Percentiles rank a stretch among this genome's conserved stretches.
These are phyloP conservation scores for Megalops cyprinoides DNA, from an alignment of 2,797 vertebrate species.

Conservation along the genomic window DNA sequence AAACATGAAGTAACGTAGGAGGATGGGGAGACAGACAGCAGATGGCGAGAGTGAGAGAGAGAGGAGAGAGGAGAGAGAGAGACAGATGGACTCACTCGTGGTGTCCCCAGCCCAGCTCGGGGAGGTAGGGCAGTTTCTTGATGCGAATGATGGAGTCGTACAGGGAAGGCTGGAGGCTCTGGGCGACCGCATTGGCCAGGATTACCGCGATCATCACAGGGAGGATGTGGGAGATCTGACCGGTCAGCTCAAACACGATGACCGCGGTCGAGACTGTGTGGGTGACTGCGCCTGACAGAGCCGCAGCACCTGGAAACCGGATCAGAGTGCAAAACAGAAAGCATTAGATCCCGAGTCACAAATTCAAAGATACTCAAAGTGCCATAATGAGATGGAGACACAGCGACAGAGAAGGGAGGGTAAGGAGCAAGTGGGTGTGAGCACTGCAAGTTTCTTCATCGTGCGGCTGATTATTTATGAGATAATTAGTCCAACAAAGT, in stretches of 20 bases:
- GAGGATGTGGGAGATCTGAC: conserved; percentile 95
- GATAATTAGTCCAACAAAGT: conserved; percentile 52
- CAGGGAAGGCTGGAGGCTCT: conserved; percentile 93
- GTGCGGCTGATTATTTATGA: conserved; percentile 49
- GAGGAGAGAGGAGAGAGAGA: too few relatives aligned
- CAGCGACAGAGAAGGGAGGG: background rate
- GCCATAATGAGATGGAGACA: conserved; percentile 1
- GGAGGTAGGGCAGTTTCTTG: conserved; percentile 95
- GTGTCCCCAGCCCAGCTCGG: conserved; percentile 92
- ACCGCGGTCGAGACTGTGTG: conserved; percentile 95
- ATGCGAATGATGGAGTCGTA: conserved; percentile 98
- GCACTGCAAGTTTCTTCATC: background rate
- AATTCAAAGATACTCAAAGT: background rate
- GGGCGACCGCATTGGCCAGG: conserved; percentile 92
- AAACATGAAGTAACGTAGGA: too few relatives aligned
- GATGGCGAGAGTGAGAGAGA: background rate
- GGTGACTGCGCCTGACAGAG: conserved; percentile 91
- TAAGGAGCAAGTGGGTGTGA: background rate
- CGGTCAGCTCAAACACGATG: conserved; percentile 95
- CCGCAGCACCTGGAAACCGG: conserved; percentile 85
- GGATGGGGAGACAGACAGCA: conserved; percentile 5
- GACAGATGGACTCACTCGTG: conserved; percentile 83
- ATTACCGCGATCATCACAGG: conserved; percentile 96
- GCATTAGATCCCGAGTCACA: background rate
- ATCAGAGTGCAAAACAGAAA: background rate